Conservation (phyloP, 2,113 vertebrate genomes). For the Muntiacus reevesi region DNA sequence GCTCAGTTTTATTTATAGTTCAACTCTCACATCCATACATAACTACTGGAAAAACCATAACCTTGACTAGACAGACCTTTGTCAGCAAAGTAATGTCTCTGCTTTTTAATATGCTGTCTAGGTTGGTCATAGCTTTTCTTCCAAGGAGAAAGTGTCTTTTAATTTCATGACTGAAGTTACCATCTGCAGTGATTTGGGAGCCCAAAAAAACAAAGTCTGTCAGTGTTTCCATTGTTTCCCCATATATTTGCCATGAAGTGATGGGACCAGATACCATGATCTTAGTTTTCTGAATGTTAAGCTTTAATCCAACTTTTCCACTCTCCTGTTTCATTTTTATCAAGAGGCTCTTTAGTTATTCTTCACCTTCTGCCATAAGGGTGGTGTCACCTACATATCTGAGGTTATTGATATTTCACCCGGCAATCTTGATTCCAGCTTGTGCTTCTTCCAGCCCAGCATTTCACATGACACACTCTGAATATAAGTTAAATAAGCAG, state of each 20-base stretch:
- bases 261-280: neutral
- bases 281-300: neutral
- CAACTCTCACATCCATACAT: neutral
- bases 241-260: neutral
- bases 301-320: neutral
- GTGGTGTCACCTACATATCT: neutral
- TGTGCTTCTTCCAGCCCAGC: neutral
- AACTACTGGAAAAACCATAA: neutral
- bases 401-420: neutral
- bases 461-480: neutral
- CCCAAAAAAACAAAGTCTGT: neutral
- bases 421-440: neutral
- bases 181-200: neutral
- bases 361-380: neutral
- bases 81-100: neutral
- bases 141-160: neutral
- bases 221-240: neutral
- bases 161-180: neutral
- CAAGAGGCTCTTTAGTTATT: neutral
- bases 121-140: neutral
- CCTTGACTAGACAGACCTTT: neutral
- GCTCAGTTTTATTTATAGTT: neutral
- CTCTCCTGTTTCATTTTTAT: neutral
- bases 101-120: neutral
- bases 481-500: neutral